phyloP scores from a whole-genome alignment of 2,888 invertebrate genomes.

The Drosophila maculinotata region DNA sequence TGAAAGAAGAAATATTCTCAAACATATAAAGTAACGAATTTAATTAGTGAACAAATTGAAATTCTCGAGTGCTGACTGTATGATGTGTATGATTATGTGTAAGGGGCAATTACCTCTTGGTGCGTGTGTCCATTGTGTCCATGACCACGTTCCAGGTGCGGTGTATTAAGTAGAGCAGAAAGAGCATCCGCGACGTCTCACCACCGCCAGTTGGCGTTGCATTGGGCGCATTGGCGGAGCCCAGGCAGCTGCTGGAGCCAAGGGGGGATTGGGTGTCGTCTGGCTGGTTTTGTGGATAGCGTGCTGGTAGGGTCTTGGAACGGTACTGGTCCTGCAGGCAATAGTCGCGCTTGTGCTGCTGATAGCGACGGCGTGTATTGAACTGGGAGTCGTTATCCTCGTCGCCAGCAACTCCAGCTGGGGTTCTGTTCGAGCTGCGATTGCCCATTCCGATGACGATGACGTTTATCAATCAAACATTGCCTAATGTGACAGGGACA shows the following conservation, averaged over 20 bases:
- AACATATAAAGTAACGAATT: too few relatives aligned
- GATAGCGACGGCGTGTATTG: conserved; percentile 70
- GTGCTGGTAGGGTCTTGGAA: conserved; percentile 81
- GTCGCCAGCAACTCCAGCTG: conserved; percentile 34
- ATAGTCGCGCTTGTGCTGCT: conserved; percentile 69
- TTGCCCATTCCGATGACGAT: conserved; percentile 63
- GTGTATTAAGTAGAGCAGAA: conserved; percentile 89
- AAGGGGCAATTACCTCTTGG: conserved; percentile 85
- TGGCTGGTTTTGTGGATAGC: conserved; percentile 44
- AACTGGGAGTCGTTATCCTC: conserved; percentile 39
- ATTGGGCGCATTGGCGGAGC: conserved; percentile 40
- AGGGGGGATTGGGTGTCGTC: conserved; percentile 14
- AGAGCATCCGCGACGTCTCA: conserved; percentile 88
- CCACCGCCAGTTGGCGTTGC: conserved; percentile 80
- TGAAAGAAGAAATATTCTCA: too few relatives aligned
- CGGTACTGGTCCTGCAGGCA: conserved; percentile 68
- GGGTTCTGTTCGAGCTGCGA: conserved; percentile 44
- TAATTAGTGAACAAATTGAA: too few relatives aligned
- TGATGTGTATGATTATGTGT: background rate
- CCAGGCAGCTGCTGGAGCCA: conserved; percentile 69
- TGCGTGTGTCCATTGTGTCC: conserved; percentile 87
- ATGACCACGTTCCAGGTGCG: conserved; percentile 90
- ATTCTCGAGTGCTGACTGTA: background rate
- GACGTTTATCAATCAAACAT: conserved; percentile 64
- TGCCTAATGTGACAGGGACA: conserved; percentile 69